These are phyloP conservation scores for Lobophora halterata DNA, from an alignment of 2,888 invertebrate species.

Conservation along the genomic window DNA sequence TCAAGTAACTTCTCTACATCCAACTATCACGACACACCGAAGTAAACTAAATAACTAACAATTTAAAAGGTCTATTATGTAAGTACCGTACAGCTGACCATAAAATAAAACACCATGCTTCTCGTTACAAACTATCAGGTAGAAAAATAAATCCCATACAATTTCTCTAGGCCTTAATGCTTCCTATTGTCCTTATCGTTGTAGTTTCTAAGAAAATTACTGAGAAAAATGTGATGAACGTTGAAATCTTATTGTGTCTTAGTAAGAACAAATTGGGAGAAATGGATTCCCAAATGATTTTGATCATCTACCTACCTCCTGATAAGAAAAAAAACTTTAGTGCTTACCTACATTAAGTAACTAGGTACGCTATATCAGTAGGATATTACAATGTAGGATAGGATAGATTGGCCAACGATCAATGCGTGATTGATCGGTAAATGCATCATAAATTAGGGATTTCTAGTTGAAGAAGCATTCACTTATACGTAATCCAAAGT, in stretches of 20 bases:
- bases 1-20: conserved; percentile 8
- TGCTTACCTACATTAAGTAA: no score
- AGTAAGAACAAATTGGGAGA: conserved; percentile 24
- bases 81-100: conserved; percentile 27
- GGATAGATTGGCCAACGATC: no score
- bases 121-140: conserved; percentile 32
- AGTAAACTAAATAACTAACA: conserved; percentile 30
- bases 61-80: conserved; percentile 26
- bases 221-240: conserved; percentile 13
- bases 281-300: conserved; percentile 4
- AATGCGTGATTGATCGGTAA: no score
- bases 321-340: conserved; percentile 10
- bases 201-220: conserved; percentile 16
- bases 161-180: conserved; percentile 24
- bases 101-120: conserved; percentile 41
- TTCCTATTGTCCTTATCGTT: conserved; percentile 15
- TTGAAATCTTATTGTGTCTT: conserved; percentile 21
- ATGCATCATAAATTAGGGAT: no score
- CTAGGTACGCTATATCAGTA: no score
- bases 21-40: conserved; percentile 20
- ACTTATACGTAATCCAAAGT: no score
- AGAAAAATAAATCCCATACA: conserved; percentile 35
- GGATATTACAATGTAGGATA: no score
- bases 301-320: conserved; percentile 6
- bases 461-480: no score